phyloP scores from a whole-genome alignment of 1,140 invertebrate species.

The Drosophila mayri region DNA sequence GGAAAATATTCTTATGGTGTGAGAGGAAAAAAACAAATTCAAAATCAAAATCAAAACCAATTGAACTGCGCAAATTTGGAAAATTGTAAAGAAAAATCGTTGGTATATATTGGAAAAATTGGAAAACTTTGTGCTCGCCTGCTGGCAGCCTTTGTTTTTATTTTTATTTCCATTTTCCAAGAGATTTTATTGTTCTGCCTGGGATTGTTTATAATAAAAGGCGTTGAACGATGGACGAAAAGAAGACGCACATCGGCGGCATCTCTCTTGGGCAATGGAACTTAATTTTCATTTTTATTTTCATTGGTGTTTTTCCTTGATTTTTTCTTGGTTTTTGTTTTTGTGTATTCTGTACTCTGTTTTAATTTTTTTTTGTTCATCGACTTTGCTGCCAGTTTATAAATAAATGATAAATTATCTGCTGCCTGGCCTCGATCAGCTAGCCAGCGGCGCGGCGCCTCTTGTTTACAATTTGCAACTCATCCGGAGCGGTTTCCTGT shows the following conservation, averaged over 20 bases:
- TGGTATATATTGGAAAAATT: slow-evolving; percentile 39
- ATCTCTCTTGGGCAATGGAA: slow-evolving; percentile 66
- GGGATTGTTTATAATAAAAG: slow-evolving; percentile 72
- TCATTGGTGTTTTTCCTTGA: slow-evolving; percentile 21
- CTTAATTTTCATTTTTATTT: slow-evolving; percentile 45
- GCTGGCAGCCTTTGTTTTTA: slow-evolving; percentile 23
- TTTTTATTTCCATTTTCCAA: slow-evolving; percentile 57
- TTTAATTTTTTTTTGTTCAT: neutral
- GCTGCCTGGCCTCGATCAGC: slow-evolving; percentile 30
- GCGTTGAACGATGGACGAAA: slow-evolving; percentile 51
- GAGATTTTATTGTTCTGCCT: slow-evolving; percentile 50
- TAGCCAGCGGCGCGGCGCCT: slow-evolving; percentile 23
- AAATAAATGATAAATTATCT: slow-evolving; percentile 81
- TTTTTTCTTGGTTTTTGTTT: neutral
- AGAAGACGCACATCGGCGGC: slow-evolving; percentile 43
- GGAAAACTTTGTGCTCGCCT: slow-evolving; percentile 29
- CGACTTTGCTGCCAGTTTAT: slow-evolving; percentile 49
- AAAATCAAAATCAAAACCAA: neutral
- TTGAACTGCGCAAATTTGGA: slow-evolving; percentile 25
- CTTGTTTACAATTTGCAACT: slow-evolving; percentile 44
- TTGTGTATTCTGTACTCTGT: slow-evolving; percentile 3
- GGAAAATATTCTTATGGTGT: neutral
- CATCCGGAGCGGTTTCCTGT: slow-evolving; percentile 22
- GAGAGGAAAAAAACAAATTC: neutral
- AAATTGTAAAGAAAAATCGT: slow-evolving; percentile 22